These are phyloP conservation scores for Engystomops pustulosus DNA, from an alignment of 2,113 vertebrate species.

Conservation along the genomic window DNA sequence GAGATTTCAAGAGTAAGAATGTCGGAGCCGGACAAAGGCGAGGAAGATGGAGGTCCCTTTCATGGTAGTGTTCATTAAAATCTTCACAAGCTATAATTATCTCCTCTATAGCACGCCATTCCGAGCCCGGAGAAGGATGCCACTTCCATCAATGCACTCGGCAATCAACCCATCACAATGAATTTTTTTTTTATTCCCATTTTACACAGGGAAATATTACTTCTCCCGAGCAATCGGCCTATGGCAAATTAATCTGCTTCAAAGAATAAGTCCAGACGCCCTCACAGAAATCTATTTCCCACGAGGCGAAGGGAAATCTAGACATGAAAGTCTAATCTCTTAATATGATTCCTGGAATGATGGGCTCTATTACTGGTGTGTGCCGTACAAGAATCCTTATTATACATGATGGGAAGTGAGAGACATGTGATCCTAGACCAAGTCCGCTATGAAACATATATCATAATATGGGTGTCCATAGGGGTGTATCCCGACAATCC, in stretches of 20 bases:
- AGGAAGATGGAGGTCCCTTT: slow-evolving; percentile 7
- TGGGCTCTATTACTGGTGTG: too few species aligned
- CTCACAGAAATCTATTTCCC: not conserved
- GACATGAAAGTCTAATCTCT: not conserved
- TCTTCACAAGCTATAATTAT: slow-evolving; percentile 24
- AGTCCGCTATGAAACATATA: too few species aligned
- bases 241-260: slow-evolving; percentile 14
- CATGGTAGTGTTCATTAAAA: slow-evolving; percentile 27
- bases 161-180: slow-evolving; percentile 20
- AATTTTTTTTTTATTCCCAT: not conserved
- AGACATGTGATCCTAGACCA: too few species aligned
- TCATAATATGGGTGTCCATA: too few species aligned
- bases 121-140: not conserved
- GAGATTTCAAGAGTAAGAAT: slow-evolving; percentile 12
- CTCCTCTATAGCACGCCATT: not conserved
- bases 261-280: not conserved
- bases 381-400: too few species aligned
- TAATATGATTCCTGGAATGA: too few species aligned
- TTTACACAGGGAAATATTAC: not conserved
- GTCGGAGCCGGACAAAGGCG: not conserved
- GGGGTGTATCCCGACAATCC: too few species aligned
- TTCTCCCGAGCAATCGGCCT: slow-evolving; percentile 1
- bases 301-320: not conserved
- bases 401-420: too few species aligned
- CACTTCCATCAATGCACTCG: slow-evolving; percentile 17